Evolutionary conservation across 2,113 vertebrate species (phyloP), one percentile per base, ranked within the genome.

Genomic region (Phylloscopus whistleri): DNA sequence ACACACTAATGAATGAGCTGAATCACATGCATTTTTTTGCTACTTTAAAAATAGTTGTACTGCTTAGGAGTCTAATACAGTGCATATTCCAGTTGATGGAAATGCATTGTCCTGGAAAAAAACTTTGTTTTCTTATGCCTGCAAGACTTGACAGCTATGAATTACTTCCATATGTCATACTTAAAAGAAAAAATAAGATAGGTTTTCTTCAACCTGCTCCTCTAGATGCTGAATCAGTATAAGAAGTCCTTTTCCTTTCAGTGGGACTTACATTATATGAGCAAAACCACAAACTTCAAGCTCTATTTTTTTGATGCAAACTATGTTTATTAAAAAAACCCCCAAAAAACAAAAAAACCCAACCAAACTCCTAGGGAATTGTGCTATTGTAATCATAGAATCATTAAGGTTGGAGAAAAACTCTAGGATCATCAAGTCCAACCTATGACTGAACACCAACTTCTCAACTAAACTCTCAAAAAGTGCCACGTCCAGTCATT

Each of bases 401-500:
- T 55, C 28, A 8, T n/a, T 60, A 26, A 53, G 7, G 9, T 16
- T 62, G 30, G 21, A 76, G 13, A 35, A 76, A 39, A 55, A 14
- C 14, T 18, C n/a, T 10, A 48, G 8, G 41, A 26, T n/a, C 9
- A 30, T 52, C 11, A 48, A 41, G 16, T 53, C 21, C 31, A 49
- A 4, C 12, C 20, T 41, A 16, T 21, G n/a, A 48, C 28, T 39
- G 26, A 55, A 23, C 53, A 76, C 11, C 39, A 48, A 6, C 20
- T 27, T 76, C n/a, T 62, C 4, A 68, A 18, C 20, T n/a, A 51
- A 64, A 21, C 19, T 33, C 5, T 2, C 46, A 39, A 2, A 0
- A 35, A 52, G 13, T n/a, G 39, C 39, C 5, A 1, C 0, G 0
- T 39, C 23, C n/a, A 4, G 2, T 18, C 0, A 0, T 60, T 82